Base-by-base conservation (phyloP, 2,888 invertebrate species). In the Stegana nigrithorax region DNA sequence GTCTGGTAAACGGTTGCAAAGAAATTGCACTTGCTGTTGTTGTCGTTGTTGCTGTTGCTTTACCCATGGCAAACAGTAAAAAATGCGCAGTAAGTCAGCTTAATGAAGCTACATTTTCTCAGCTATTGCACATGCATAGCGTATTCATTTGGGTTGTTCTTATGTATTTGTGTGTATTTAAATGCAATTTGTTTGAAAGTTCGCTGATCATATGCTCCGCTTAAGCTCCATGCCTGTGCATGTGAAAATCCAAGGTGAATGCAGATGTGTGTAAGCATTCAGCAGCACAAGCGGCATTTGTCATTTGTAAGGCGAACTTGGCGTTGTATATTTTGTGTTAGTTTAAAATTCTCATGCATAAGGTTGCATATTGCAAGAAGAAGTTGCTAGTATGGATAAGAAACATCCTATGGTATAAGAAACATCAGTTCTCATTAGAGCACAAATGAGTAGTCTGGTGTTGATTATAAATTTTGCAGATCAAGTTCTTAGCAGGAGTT, bases 1-100 rank as follows among this genome's bases (percentile, higher is more conserved):
- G 75, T 71, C 80, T 76, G 76, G 80, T 80, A 76, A 76, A 80
- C 78, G 78, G 80, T 80, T 76, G 78, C 78, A 80, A 80, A 73
- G 80, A 75, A 78, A 73, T 66, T 77, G 67, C 70, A 66, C 14
- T 53, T 53, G 53, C 17, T 53, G 53, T 27, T 29, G 53, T 19
- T 14, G 5, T 10, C 25, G 14, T 4, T 47, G 19, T n/a, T n/a
- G n/a, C n/a, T n/a, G n/a, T n/a, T n/a, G n/a, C n/a, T n/a, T n/a
- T n/a, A n/a, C n/a, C n/a, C n/a, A n/a, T n/a, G n/a, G n/a, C 23
- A 1, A 39, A 39, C 5, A 14, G 1, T 14, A n/a, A 17, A 39
- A 39, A 8, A 39, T 39, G 39, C 39, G 17, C 47, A 50, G 53
- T 27, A 26, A 55, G 53, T 55, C 53, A 55, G 53, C 19, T n/a